Evolutionary conservation across 2,113 vertebrate genomes (phyloP).

Genomic region (Labrus mixtus): DNA sequence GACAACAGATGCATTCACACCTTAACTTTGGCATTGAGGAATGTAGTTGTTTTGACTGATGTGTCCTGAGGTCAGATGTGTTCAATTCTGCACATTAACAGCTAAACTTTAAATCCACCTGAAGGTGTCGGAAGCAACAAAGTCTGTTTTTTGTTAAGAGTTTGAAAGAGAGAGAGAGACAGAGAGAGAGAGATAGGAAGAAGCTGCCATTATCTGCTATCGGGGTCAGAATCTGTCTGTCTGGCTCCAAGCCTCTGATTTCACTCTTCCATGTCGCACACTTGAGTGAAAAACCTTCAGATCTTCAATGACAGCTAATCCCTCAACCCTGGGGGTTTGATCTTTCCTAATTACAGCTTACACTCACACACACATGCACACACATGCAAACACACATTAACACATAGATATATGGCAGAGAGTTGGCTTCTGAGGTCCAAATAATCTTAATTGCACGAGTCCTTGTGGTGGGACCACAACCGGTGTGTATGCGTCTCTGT

Average conservation of each 20-base stretch:
- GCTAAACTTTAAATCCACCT: constrained; percentile 42
- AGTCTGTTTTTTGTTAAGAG: constrained; percentile 27
- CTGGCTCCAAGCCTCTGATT: constrained; percentile 63
- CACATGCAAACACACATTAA: constrained; percentile 1
- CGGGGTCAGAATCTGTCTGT: constrained; percentile 67
- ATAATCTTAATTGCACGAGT: constrained; percentile 88
- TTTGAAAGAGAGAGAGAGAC: constrained; percentile 1
- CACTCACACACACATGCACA: constrained; percentile 61
- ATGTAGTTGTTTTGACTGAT: constrained; percentile 17
- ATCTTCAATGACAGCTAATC: constrained; percentile 69
- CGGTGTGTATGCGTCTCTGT: constrained; percentile 61
- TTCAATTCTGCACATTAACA: constrained; percentile 29
- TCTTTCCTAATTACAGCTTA: constrained; percentile 89
- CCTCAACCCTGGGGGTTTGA: constrained; percentile 78
- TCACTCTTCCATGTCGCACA: constrained; percentile 60
- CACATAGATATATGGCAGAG: neutral
- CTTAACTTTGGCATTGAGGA: neutral
- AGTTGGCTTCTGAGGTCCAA: constrained; percentile 84
- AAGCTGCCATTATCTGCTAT: constrained; percentile 52
- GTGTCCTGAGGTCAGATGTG: constrained; percentile 12
- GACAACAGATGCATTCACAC: constrained; percentile 2
- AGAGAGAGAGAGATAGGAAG: constrained; percentile 42
- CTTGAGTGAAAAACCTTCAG: constrained; percentile 56
- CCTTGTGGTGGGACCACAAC: constrained; percentile 87
- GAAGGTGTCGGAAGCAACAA: constrained; percentile 34